Conservation (phyloP, 2,113 vertebrate genomes). For the Marcusenius ussheri region DNA sequence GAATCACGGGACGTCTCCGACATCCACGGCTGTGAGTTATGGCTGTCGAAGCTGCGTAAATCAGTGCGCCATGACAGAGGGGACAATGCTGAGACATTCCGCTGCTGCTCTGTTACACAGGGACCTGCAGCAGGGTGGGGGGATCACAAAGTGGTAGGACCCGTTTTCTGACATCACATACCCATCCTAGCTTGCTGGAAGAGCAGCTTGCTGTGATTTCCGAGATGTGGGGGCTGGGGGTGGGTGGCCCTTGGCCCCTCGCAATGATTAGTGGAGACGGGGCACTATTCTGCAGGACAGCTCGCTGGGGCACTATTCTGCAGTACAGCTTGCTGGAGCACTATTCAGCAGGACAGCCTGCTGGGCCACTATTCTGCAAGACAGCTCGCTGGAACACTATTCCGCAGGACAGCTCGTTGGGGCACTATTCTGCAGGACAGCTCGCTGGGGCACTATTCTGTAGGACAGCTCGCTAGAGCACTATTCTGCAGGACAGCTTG, state of each 20-base stretch:
- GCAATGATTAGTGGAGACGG: background rate
- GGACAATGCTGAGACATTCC: background rate
- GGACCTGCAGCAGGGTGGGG: background rate
- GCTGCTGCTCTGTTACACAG: background rate
- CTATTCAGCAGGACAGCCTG: no score
- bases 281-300: background rate
- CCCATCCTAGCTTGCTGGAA: background rate
- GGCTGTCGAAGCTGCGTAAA: background rate
- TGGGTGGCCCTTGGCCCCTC: background rate
- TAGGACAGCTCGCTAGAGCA: no score
- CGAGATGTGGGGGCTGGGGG: background rate
- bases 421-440: no score
- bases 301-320: background rate
- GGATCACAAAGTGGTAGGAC: background rate
- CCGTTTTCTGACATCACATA: background rate
- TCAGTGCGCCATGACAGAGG: background rate
- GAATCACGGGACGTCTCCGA: conserved; percentile 21
- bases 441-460: no score
- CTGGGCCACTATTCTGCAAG: no score
- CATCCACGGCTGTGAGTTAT: background rate
- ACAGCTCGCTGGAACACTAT: no score
- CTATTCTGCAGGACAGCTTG: no score
- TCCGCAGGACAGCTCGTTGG: no score
- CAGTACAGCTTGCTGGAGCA: no score
- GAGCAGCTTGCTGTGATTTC: background rate